Evolutionary conservation across 1,140 invertebrate species (phyloP).

Genomic region (Bacillus rossius): DNA sequence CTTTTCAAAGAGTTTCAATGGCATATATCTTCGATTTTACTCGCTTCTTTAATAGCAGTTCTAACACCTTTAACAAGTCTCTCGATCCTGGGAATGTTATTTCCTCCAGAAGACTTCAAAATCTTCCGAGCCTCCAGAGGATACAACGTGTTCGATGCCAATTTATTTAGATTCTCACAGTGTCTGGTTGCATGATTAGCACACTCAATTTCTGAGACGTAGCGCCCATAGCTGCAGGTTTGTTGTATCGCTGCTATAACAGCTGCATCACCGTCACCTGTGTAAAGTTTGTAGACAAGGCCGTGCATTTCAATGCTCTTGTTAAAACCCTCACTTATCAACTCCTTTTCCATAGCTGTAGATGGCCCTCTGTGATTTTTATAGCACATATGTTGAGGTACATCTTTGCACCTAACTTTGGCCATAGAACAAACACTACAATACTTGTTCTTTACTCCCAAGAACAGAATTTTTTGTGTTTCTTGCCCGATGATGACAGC

Average conservation of each 20-base stretch:
- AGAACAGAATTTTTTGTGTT: conserved; percentile 8
- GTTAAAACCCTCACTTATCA: conserved; percentile 11
- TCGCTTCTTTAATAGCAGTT: background rate
- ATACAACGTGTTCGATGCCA: background rate
- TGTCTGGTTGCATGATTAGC: conserved; percentile 10
- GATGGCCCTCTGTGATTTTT: conserved; percentile 13
- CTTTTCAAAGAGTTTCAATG: background rate
- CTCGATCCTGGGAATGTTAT: background rate
- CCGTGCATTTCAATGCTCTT: conserved; percentile 5
- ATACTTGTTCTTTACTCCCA: conserved; percentile 14
- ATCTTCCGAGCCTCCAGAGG: background rate
- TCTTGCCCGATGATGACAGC: conserved; percentile 14
- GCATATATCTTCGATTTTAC: background rate
- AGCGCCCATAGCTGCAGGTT: conserved; percentile 1
- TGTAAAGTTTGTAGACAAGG: background rate
- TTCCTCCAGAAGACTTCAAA: background rate
- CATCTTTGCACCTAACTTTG: background rate
- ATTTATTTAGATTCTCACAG: background rate
- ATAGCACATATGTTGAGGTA: background rate
- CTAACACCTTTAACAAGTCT: background rate
- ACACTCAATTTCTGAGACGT: conserved; percentile 13
- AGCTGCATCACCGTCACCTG: conserved; percentile 11
- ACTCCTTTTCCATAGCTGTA: conserved; percentile 9
- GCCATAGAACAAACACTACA: conserved; percentile 11
- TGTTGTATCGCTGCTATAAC: conserved; percentile 7